A percentile compares a stretch with the other conserved stretches of the same genome.
These are phyloP conservation scores for Porites lobata DNA, from an alignment of 92 coral and sea anemone genomes.

Conservation along the genomic window DNA sequence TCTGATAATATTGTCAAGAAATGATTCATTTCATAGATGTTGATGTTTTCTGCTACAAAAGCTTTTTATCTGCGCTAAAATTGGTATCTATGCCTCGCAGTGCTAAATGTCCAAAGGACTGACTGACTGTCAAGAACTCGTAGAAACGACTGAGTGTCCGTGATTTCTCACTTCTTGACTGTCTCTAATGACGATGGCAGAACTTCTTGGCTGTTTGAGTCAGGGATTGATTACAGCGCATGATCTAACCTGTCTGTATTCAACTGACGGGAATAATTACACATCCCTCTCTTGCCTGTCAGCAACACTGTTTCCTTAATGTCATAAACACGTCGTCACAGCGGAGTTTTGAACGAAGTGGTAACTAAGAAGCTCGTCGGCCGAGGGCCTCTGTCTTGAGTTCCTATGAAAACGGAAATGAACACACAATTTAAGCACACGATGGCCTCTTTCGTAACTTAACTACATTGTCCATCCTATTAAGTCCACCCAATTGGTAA, in stretches of 20 bases:
- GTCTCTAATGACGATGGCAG: background rate
- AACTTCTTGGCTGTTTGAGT: background rate
- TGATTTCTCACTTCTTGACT: background rate
- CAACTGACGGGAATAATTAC: background rate
- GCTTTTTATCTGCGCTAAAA: background rate
- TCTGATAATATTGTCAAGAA: background rate
- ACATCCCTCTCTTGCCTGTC: background rate
- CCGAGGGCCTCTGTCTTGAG: constrained; percentile 78
- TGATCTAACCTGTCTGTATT: background rate
- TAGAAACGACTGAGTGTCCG: too few species aligned
- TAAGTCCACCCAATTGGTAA: background rate
- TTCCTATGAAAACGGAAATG: constrained; percentile 60
- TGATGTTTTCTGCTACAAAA: background rate
- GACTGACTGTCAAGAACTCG: too few species aligned
- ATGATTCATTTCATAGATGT: background rate
- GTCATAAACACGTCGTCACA: constrained; percentile 88
- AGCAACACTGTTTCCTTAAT: background rate
- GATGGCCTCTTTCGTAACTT: background rate
- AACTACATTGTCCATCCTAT: background rate
- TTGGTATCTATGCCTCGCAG: background rate
- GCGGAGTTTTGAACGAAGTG: constrained; percentile 80
- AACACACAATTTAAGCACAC: background rate
- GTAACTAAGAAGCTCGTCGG: constrained; percentile 81
- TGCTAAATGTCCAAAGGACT: too few species aligned
- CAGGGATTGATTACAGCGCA: background rate